Conservation (phyloP, 2,888 invertebrate genomes). For the Archips crataeganus region DNA sequence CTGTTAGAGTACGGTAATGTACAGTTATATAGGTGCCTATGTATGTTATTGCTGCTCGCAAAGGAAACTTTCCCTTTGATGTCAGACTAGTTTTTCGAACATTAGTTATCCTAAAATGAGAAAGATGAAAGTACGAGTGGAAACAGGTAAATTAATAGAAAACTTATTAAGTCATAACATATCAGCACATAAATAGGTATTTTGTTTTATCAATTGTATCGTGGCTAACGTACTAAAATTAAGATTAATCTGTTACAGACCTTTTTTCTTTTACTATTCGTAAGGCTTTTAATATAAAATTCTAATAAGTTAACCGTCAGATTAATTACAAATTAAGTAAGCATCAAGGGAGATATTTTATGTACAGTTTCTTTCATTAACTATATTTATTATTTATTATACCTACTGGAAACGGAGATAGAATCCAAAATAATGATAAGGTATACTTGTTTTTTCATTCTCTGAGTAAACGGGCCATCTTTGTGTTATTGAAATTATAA, state of each 20-base stretch:
- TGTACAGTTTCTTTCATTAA: background rate
- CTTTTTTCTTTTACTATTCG: no score
- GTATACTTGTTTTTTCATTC: conserved; percentile 1
- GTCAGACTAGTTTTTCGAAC: background rate
- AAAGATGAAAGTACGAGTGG: no score
- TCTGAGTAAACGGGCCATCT: background rate
- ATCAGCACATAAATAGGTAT: no score
- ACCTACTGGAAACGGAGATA: background rate
- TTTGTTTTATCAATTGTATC: no score
- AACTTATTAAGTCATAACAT: no score
- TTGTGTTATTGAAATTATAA: conserved; percentile 1
- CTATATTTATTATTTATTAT: no score
- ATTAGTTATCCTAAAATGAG: no score
- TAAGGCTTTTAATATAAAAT: no score
- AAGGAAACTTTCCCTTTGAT: conserved; percentile 2
- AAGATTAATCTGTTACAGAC: no score
- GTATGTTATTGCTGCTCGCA: background rate
- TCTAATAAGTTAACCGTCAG: background rate
- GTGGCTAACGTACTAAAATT: no score
- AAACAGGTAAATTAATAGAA: no score
- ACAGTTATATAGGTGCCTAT: no score
- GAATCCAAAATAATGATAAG: background rate
- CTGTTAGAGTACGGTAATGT: background rate
- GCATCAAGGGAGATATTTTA: background rate
- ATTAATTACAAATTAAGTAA: background rate